Base-by-base conservation (phyloP, 2,797 vertebrate species). In the Karalla daura region DNA sequence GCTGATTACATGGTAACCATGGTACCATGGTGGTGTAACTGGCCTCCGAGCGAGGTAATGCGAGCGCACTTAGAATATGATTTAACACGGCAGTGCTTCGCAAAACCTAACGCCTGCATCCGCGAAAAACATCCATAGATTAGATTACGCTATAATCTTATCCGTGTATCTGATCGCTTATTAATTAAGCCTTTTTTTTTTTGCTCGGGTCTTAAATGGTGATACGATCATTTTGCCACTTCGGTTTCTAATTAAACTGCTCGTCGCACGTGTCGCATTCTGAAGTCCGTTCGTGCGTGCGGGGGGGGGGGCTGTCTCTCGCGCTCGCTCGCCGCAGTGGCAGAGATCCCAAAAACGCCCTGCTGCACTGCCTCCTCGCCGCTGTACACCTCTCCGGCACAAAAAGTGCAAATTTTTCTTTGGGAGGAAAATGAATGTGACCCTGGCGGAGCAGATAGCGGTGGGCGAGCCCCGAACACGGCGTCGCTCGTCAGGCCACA, bases 401-500 rank as follows among this genome's bases (percentile, higher is more conserved):
- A 74, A 81, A 87, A 75, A 32, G 28, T 74, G 78, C 71, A 74
- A 12, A 85, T 88, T 82, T 85, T 87, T 84, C 78, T 76, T 76
- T 24, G 44, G 73, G 76, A 78, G 54, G 80, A 85, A 80, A 91
- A 89, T 90, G 80, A 91, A 91, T 88, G 88, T 90, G 90, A 90
- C 90, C 87, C 87, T 80, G 80, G 86, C 63, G 33, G 70, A 87
- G 78, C 59, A 86, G 86, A 93, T 90, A 91, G 80, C 77, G 51
- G 85, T 86, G 88, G 92, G 90, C 24, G 18, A 92, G 86, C 76
- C 88, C 90, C 32, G 84, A 89, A 90, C 89, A 89, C 59, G 76
- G 73, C 76, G 63, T 75, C 75, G 73, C 87, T 89, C 85, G 86
- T 91, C 83, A 82, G 89, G 87, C 90, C 88, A 88, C 91, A 90